Base-by-base conservation (phyloP, 1,140 invertebrate genomes). In the Procambarus virginalis region DNA sequence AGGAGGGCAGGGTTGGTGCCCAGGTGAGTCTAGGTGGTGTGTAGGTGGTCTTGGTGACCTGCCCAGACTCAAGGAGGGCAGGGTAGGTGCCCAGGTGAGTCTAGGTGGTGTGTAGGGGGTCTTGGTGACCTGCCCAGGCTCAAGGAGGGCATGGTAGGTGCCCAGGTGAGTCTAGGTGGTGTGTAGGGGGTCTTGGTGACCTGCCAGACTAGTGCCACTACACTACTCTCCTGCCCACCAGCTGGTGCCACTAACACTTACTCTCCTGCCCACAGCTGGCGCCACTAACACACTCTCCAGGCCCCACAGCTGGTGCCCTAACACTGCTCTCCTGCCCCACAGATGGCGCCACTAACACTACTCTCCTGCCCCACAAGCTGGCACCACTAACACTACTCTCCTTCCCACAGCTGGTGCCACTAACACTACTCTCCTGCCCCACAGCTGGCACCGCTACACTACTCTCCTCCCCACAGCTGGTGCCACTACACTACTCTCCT, bases 121-220 rank as follows among this genome's bases (percentile, higher is more conserved):
- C 2, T n/a, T 34, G 64, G 17, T 0, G 96, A 97, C 92, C 93
- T 97, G 64, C 95, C 95, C 0, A 94, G 96, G 22, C 93, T 97
- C 68, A 95, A 95, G 48, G 94, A 96, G 89, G 96, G 96, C 78
- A n/a, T 78, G 84, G 76, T 86, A 14, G 84, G 84, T 14, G 77
- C 85, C 17, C 77, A 86, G 77, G 85, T 96, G 96, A 95, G 96
- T 97, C 73, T 70, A 70, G 68, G n/a, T 70, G 68, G 20, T 70
- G 20, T 70, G n/a, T 22, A 6, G 0, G 68, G 22, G 64, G 4
- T 10, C 68, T 55, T 55, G 5, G 10, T 55, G 51, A 5, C 12
- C 12, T 55, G 4, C n/a, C n/a, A n/a, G 51, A 55, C 60, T 64
- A 20, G 60, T 64, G 14, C 60, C 60, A 64, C 60, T 64, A 64